Conservation (phyloP, 2,113 vertebrate species). For the Gorsachius goisagi region DNA sequence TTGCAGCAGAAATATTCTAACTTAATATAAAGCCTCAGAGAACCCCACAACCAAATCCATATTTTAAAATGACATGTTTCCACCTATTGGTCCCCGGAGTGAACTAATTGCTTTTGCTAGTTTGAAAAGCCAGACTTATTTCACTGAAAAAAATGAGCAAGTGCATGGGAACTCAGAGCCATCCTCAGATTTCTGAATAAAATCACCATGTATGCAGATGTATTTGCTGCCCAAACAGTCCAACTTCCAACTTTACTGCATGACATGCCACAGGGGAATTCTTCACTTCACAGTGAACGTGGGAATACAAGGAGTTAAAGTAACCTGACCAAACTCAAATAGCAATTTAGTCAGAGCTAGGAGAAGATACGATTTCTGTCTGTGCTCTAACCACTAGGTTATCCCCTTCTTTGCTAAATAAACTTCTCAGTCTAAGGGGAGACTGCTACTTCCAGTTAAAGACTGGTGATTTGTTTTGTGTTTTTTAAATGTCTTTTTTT, state of each 20-base stretch:
- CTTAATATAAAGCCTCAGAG: not conserved
- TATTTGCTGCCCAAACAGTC: not conserved
- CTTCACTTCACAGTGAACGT: not conserved
- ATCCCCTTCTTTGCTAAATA: conserved; percentile 19
- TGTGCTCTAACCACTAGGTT: not conserved
- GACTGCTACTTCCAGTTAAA: not conserved
- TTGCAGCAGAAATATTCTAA: not conserved
- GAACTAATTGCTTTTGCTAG: conserved; percentile 29
- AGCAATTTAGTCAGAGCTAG: not conserved
- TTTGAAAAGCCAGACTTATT: conserved; percentile 30
- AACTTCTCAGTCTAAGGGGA: not conserved
- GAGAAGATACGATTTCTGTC: conserved; percentile 27
- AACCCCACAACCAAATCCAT: conserved; percentile 6
- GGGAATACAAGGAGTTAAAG: conserved; percentile 31
- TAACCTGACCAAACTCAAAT: not conserved
- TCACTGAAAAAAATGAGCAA: not conserved
- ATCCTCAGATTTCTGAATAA: not conserved
- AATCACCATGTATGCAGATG: not conserved
- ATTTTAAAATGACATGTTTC: conserved; percentile 39
- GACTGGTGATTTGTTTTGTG: not conserved
- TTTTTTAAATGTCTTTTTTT: not conserved
- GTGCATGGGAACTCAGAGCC: not conserved
- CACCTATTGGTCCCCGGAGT: conserved; percentile 15
- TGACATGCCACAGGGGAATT: not conserved
- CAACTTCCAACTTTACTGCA: not conserved